Evolutionary conservation across 2,797 vertebrate genomes (phyloP).

Genomic region (Synanceia verrucosa): DNA sequence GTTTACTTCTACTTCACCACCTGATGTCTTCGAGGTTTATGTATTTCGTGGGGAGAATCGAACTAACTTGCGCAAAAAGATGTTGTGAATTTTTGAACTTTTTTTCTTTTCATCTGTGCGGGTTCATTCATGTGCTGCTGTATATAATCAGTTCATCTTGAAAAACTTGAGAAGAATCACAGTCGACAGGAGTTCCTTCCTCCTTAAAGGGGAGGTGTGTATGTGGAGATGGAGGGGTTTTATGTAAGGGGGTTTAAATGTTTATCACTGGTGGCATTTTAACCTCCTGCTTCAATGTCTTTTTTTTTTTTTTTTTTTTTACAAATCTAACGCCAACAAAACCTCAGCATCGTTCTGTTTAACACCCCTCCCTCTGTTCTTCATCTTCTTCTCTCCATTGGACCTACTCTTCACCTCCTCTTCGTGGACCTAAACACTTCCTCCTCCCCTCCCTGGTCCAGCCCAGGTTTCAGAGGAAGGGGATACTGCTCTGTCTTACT

Average conservation of each 20-base stretch:
- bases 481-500: conserved; percentile 53
- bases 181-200: conserved; percentile 27
- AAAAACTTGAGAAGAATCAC: conserved; percentile 57
- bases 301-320: conserved; percentile 53
- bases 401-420: conserved; percentile 65
- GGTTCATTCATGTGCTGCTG: conserved; percentile 63
- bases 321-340: conserved; percentile 50
- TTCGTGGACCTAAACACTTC: conserved; percentile 66
- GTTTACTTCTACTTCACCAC: conserved; percentile 50
- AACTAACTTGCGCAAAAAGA: conserved; percentile 30
- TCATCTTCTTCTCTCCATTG: conserved; percentile 37
- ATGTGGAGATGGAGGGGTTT: neutral
- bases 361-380: neutral
- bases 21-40: conserved; percentile 60
- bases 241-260: conserved; percentile 7
- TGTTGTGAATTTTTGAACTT: conserved; percentile 26
- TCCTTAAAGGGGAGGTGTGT: neutral
- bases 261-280: conserved; percentile 27
- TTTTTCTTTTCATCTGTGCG: conserved; percentile 17
- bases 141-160: conserved; percentile 69
- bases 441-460: conserved; percentile 24
- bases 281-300: conserved; percentile 43
- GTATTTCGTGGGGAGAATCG: conserved; percentile 1
- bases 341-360: conserved; percentile 57
- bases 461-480: conserved; percentile 38